Base-by-base conservation (phyloP, 2,888 invertebrate genomes). In the Drosophila glabriapex region DNA sequence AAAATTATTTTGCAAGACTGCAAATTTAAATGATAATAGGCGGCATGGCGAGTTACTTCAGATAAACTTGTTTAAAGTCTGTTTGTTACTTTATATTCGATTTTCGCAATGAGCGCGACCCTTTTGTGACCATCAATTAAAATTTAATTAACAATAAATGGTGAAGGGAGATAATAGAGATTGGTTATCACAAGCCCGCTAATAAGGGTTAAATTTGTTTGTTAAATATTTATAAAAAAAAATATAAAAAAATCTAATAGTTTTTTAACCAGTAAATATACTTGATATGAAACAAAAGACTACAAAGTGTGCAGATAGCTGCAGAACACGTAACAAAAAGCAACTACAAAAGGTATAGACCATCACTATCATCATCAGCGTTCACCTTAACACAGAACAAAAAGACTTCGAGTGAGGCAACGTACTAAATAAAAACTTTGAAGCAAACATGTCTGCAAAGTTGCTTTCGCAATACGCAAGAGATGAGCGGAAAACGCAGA, bases 1-100 rank as follows among this genome's bases (percentile, higher is more conserved):
- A 50, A 62, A 58, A 56, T 55, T 61, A 66, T 89, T 81, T 86
- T 60, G 82, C 79, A 84, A 85, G 68, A 61, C 55, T 66, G 49
- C 33, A 65, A 54, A 89, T 89, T 85, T 70, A 79, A 87, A 85
- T 89, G 50, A 77, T 78, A 83, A 85, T 81, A 67, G 63, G 56
- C 56, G 58, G 50, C 68, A 61, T 72, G 78, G 75, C 68, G 76
- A 73, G 64, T 73, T 28, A 28, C n/a, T 54, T 33, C 37, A 46
- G 49, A 1, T 9, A 52, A 52, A 66, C 50, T 69, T 67, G 52
- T 73, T 52, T 43, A 52, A 60, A 54, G 12, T 35, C 12, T 60
- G 58, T 56, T 55, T 53, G 52, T 60, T 62, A 49, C 55, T 61
- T 61, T 56, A 53, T 29, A 52, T 49, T 43, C 37, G 25, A 46